Conservation (phyloP, 2,888 invertebrate species). For the Dione vanillae region DNA sequence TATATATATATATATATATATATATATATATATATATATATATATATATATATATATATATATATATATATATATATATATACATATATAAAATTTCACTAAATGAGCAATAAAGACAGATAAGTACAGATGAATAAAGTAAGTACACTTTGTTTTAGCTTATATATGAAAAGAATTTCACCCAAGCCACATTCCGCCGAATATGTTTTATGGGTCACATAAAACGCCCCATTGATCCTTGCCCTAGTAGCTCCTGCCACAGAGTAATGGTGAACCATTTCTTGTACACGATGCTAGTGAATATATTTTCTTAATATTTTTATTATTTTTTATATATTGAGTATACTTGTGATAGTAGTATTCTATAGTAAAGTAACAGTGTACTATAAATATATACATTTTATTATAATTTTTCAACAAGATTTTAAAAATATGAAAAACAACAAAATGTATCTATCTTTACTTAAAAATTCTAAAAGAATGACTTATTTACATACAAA, state of each 20-base stretch:
- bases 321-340: too few relatives aligned
- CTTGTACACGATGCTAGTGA: neutral
- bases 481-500: too few relatives aligned
- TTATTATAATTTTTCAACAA: too few relatives aligned
- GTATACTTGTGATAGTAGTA: too few relatives aligned
- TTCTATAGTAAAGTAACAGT: too few relatives aligned
- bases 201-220: slow-evolving; percentile 33
- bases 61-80: neutral
- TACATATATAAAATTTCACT: neutral
- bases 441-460: too few relatives aligned
- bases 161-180: slow-evolving; percentile 4
- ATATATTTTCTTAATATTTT: neutral
- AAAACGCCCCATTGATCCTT: slow-evolving; percentile 38
- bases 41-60: neutral
- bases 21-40: neutral
- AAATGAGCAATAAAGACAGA: too few relatives aligned
- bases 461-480: too few relatives aligned
- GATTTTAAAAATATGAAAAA: too few relatives aligned
- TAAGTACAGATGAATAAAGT: neutral
- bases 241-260: slow-evolving; percentile 21
- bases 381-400: too few relatives aligned
- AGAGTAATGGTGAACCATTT: slow-evolving; percentile 13
- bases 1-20: neutral
- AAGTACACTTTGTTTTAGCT: neutral
- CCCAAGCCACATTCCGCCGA: slow-evolving; percentile 19